A percentile compares a stretch with the other conserved stretches of the same genome.
These are phyloP conservation scores for Prunella strophiata DNA, from an alignment of 2,797 vertebrate genomes.

Conservation along the genomic window DNA sequence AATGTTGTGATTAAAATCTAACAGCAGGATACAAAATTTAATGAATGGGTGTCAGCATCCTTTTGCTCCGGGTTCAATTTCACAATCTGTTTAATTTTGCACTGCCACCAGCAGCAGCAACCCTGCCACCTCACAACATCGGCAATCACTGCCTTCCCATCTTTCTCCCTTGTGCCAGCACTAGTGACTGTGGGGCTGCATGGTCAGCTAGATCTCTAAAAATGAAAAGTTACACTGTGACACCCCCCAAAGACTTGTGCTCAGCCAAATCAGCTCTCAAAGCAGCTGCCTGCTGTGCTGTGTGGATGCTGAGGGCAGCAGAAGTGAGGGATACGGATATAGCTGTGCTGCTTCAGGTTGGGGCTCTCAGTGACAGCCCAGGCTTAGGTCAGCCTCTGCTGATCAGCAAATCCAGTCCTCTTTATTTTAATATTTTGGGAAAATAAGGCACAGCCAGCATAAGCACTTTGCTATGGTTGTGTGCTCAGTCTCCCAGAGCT, in stretches of 20 bases:
- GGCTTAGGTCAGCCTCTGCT: conserved; percentile 40
- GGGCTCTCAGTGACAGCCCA: conserved; percentile 2
- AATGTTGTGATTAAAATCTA: conserved; percentile 62
- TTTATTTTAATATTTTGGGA: background rate
- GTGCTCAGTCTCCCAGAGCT: background rate
- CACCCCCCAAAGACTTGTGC: background rate
- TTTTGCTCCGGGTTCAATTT: conserved; percentile 17
- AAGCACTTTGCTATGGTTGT: background rate
- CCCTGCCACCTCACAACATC: background rate
- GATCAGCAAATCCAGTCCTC: conserved; percentile 22
- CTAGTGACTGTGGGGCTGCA: background rate
- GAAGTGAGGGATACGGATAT: background rate
- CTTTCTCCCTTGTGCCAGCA: conserved; percentile 22
- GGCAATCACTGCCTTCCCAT: background rate
- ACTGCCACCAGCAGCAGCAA: background rate
- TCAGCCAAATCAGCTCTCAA: conserved; percentile 40
- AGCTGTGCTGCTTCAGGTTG: background rate
- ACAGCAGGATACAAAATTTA: conserved; percentile 47
- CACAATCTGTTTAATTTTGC: conserved; percentile 36
- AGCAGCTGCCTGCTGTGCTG: conserved; percentile 35
- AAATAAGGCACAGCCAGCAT: background rate
- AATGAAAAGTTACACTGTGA: background rate
- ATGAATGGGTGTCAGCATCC: conserved; percentile 22
- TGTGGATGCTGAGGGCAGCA: conserved; percentile 54
- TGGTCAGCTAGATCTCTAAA: conserved; percentile 48